Percentiles rank a stretch among this genome's conserved stretches.
phyloP scores from a whole-genome alignment of 23 tunicate genomes.

The Clavelina lepadiformis region DNA sequence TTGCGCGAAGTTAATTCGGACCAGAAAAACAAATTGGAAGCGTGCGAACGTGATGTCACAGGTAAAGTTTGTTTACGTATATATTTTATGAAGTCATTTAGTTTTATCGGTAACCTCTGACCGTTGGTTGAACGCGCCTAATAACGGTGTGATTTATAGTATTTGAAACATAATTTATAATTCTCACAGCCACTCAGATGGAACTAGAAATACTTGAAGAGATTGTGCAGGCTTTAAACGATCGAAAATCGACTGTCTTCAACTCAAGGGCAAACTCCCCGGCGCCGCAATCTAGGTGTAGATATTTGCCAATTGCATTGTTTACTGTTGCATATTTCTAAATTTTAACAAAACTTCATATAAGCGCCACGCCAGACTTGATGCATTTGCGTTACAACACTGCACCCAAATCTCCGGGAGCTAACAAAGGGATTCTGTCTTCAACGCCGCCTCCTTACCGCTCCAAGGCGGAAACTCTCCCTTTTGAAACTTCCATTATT shows the following conservation, averaged over 20 bases:
- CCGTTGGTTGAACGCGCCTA: background rate
- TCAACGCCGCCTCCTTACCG: too few species aligned
- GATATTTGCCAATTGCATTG: too few species aligned
- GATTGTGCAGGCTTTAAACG: conserved; percentile 65
- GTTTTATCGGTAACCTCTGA: background rate
- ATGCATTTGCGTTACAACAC: too few species aligned
- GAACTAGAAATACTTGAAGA: conserved; percentile 84
- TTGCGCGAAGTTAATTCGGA: conserved; percentile 36
- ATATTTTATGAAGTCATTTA: background rate
- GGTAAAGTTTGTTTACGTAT: conserved; percentile 10
- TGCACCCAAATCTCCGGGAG: too few species aligned
- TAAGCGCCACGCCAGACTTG: too few species aligned
- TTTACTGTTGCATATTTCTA: too few species aligned
- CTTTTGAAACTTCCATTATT: too few species aligned
- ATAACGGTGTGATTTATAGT: background rate
- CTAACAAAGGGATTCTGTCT: too few species aligned
- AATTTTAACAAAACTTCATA: background rate
- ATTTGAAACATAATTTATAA: background rate
- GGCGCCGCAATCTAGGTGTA: too few species aligned
- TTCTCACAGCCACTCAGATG: conserved; percentile 51
- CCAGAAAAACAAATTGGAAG: conserved; percentile 54
- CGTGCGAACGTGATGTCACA: conserved; percentile 76
- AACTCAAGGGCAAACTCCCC: background rate
- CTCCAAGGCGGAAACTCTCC: too few species aligned
- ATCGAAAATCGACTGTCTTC: conserved; percentile 32